These are phyloP conservation scores for Manis pentadactyla DNA, from an alignment of 2,797 vertebrate genomes.

Conservation along the genomic window DNA sequence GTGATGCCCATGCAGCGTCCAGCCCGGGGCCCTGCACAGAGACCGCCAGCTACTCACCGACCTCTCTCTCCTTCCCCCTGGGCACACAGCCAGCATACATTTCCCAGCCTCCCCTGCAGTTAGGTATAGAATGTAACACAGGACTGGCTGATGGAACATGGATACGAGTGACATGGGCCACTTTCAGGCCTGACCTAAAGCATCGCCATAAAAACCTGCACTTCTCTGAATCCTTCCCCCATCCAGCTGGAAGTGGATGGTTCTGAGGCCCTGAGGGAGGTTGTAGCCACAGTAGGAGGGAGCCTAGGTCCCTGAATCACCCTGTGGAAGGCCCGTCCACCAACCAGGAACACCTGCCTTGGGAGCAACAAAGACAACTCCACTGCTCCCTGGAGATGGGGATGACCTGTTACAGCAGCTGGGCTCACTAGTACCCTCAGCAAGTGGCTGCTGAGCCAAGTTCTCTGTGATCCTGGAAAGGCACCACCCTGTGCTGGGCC, in stretches of 20 bases:
- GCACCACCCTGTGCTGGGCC: neutral
- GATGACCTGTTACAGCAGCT: neutral
- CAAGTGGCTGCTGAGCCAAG: neutral
- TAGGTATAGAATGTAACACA: neutral
- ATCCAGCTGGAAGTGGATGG: neutral
- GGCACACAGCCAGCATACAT: neutral
- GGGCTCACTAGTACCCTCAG: neutral
- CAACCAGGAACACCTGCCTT: neutral
- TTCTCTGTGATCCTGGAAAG: neutral
- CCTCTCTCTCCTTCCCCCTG: neutral
- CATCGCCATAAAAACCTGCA: neutral
- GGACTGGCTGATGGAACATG: neutral
- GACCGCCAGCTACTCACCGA: neutral
- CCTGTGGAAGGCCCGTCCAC: neutral
- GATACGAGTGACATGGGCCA: neutral
- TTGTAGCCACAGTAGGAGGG: neutral
- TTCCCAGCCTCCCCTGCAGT: neutral
- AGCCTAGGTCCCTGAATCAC: neutral
- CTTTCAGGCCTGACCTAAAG: neutral
- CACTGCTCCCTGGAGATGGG: rapidly evolving
- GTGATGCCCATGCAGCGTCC: neutral
- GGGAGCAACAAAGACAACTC: neutral
- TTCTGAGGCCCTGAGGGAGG: neutral
- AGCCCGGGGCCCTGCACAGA: neutral
- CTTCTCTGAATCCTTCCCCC: neutral